Evolutionary conservation across 2,888 invertebrate genomes (phyloP).

Genomic region (Drosophila atroscutellata): DNA sequence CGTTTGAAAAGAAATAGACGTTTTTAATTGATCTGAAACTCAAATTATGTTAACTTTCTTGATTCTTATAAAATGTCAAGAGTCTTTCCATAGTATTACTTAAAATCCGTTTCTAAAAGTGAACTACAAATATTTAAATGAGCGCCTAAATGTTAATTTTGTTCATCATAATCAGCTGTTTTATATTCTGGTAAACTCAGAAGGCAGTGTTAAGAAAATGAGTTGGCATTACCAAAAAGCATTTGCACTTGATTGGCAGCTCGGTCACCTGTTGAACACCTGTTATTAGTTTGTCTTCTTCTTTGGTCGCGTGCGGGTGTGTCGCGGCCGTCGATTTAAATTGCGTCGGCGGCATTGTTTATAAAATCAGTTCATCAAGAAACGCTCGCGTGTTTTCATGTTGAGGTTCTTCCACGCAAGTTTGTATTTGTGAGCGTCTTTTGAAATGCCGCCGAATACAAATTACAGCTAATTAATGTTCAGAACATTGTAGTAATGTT

Average conservation of each 20-base stretch:
- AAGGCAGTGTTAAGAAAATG: slow-evolving; percentile 6
- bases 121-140: no score
- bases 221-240: slow-evolving; percentile 6
- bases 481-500: slow-evolving; percentile 25
- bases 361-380: slow-evolving; percentile 51
- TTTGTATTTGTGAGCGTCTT: slow-evolving; percentile 44
- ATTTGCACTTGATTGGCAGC: slow-evolving; percentile 41
- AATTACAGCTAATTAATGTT: slow-evolving; percentile 46
- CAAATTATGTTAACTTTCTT: not conserved
- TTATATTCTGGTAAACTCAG: slow-evolving; percentile 22
- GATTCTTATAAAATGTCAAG: not conserved
- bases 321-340: slow-evolving; percentile 61
- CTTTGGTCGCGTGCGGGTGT: slow-evolving; percentile 57
- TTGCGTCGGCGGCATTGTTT: slow-evolving; percentile 75
- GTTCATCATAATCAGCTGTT: slow-evolving; percentile 33
- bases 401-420: slow-evolving; percentile 33
- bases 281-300: slow-evolving; percentile 59
- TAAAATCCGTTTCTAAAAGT: not conserved
- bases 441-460: slow-evolving; percentile 58
- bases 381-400: slow-evolving; percentile 34
- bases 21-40: not conserved
- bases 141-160: not conserved
- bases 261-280: slow-evolving; percentile 58
- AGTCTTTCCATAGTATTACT: not conserved
- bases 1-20: not conserved